A percentile compares a stretch with the other conserved stretches of the same genome.
Evolutionary conservation across 2,888 invertebrate species (phyloP).

Genomic region (Strigamia transsilvanica): DNA sequence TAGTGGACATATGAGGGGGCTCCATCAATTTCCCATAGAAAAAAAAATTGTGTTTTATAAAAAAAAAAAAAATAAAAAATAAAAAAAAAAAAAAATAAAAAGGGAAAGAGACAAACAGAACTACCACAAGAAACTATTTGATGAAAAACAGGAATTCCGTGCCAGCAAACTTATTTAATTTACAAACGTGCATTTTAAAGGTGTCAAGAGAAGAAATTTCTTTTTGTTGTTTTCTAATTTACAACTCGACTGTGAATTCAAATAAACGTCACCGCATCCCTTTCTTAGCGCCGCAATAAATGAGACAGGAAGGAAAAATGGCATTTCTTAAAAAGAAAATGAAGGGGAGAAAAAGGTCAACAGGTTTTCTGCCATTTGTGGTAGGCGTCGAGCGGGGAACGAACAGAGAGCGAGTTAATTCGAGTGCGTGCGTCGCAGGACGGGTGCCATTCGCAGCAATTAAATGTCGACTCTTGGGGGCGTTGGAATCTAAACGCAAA

Average conservation of each 20-base stretch:
- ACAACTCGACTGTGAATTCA: slow-evolving; percentile 8
- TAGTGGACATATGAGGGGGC: slow-evolving; percentile 8
- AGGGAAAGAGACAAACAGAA: background rate
- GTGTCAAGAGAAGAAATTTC: background rate
- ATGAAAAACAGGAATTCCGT: background rate
- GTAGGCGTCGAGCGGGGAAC: background rate
- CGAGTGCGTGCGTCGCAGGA: background rate
- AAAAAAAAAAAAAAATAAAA: background rate
- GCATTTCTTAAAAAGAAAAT: background rate
- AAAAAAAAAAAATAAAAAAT: background rate
- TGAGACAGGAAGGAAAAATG: background rate
- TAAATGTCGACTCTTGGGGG: background rate
- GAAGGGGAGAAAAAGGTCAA: background rate
- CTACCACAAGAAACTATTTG: background rate
- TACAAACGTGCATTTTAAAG: background rate
- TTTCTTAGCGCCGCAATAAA: background rate
- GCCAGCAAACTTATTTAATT: slow-evolving; percentile 8
- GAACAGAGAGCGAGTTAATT: background rate
- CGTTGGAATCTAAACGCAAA: background rate
- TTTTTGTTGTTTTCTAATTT: slow-evolving; percentile 8
- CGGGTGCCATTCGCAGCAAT: background rate
- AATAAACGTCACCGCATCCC: background rate
- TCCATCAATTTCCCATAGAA: background rate
- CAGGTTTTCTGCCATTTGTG: background rate
- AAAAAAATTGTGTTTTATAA: background rate